phyloP scores from a whole-genome alignment of 37 sponge, comb jelly and placozoan species.

The Lycopodina hypogea region DNA sequence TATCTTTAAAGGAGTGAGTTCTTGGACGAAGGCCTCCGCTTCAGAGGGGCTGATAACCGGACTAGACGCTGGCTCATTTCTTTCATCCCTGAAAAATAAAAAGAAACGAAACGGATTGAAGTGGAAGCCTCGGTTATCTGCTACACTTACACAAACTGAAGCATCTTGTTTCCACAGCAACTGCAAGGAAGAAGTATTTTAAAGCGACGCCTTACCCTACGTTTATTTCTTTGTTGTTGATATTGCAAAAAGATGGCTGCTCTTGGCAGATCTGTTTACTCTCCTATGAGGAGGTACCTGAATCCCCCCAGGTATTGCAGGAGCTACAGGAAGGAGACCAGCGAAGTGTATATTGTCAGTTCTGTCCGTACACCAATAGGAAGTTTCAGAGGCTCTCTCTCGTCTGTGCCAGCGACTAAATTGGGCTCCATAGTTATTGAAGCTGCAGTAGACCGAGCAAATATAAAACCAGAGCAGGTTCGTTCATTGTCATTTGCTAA shows the following conservation, averaged over 20 bases:
- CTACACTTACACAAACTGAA: not conserved
- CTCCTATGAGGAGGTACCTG: not conserved
- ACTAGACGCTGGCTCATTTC: not conserved
- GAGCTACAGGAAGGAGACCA: not conserved
- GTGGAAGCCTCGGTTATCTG: not conserved
- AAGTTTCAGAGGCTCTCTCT: slow-evolving; percentile 7
- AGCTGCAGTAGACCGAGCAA: slow-evolving; percentile 8
- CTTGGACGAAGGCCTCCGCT: slow-evolving; percentile 64
- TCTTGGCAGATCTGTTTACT: not conserved
- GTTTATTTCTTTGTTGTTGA: not conserved
- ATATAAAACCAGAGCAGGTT: slow-evolving; percentile 15
- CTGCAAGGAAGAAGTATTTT: not conserved
- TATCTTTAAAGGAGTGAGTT: slow-evolving; percentile 42
- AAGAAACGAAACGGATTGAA: not conserved
- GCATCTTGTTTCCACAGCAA: slow-evolving; percentile 10
- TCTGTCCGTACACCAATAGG: slow-evolving; percentile 18
- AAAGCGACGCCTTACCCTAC: not conserved
- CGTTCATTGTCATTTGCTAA: not conserved
- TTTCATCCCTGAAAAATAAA: not conserved
- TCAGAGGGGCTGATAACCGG: slow-evolving; percentile 69
- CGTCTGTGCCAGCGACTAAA: not conserved
- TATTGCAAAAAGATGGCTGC: slow-evolving; percentile 7
- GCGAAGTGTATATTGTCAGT: slow-evolving; percentile 18
- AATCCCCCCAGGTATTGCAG: not conserved
- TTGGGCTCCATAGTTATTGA: slow-evolving; percentile 15